Evolutionary conservation across 1,140 invertebrate genomes (phyloP), one percentile per base, ranked within the genome.

Genomic region (Pinna nobilis): DNA sequence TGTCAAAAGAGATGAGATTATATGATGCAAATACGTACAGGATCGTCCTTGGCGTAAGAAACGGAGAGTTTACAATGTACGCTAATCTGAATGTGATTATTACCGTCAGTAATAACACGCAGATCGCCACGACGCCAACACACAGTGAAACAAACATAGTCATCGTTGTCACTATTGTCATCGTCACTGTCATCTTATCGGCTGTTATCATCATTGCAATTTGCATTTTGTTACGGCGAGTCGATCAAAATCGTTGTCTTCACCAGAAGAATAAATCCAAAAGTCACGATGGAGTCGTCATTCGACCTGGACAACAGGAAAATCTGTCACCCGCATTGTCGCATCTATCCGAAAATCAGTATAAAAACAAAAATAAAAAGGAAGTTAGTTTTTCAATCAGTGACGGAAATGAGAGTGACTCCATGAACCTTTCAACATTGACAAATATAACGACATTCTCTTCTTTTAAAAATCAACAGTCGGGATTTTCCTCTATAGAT

Each of bases 301-400:
- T 20, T 59, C 6, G 55, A 33, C 23, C 63, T 39, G 64, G 69
- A 37, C 53, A 67, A 15, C 70, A 74, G 41, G 79, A 78, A 49
- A 81, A 64, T 61, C 68, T 78, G 35, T 65, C 67, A 1, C 57
- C 76, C 18, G 79, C 64, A 20, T 70, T 71, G 1, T 78, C 79
- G 18, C 75, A 76, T 39, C 61, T 78, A 11, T 78, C 79, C 9
- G 81, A 84, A 20, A 80, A 80, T 57, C 75, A 78, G 37, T 60
- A 82, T 23, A 84, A 82, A 69, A 74, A 82, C 41, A 81, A 81
- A 30, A 79, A 80, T 33, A 85, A 82, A 66, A 81, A 80, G 53
- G 85, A 86, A 70, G 74, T 86, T 20, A 86, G 85, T 65, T 85
- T 86, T 76, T 82, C 77, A 9, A 59, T 82, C 2, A 81, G 82